These are phyloP conservation scores for Chelonia mydas DNA, from an alignment of 2,797 vertebrate species.

Conservation along the genomic window DNA sequence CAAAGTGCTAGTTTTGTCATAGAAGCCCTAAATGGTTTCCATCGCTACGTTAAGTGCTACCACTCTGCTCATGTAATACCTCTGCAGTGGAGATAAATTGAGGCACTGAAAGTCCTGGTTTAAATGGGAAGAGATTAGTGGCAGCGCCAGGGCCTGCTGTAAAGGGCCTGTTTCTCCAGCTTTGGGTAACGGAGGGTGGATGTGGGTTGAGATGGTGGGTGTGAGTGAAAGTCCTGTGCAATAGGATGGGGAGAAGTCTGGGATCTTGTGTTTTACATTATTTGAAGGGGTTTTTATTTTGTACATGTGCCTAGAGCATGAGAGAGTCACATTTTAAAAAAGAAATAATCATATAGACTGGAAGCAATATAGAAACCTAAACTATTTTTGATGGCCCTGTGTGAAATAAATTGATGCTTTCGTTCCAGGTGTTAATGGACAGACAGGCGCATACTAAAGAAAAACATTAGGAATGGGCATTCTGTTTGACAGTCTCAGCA, in stretches of 20 bases:
- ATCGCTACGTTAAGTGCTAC: background rate
- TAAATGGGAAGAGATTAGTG: background rate
- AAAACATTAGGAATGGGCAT: background rate
- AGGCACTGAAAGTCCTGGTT: background rate
- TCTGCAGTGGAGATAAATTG: background rate
- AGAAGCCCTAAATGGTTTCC: background rate
- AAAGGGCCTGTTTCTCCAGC: background rate
- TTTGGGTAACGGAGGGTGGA: background rate
- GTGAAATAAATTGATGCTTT: background rate
- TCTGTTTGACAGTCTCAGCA: background rate
- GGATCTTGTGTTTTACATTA: background rate
- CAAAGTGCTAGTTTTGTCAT: background rate
- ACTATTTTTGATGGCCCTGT: rapidly evolving
- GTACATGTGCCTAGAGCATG: background rate
- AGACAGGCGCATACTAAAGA: background rate
- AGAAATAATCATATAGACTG: background rate
- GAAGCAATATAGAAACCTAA: background rate
- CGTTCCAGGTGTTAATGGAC: background rate
- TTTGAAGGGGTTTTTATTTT: background rate
- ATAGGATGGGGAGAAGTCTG: background rate
- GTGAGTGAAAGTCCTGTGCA: background rate
- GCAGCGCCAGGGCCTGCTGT: background rate
- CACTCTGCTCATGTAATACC: background rate
- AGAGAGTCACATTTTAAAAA: background rate
- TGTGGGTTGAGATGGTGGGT: background rate